Evolutionary conservation across 1,140 invertebrate species (phyloP).

Genomic region (Andricus grossulariae): DNA sequence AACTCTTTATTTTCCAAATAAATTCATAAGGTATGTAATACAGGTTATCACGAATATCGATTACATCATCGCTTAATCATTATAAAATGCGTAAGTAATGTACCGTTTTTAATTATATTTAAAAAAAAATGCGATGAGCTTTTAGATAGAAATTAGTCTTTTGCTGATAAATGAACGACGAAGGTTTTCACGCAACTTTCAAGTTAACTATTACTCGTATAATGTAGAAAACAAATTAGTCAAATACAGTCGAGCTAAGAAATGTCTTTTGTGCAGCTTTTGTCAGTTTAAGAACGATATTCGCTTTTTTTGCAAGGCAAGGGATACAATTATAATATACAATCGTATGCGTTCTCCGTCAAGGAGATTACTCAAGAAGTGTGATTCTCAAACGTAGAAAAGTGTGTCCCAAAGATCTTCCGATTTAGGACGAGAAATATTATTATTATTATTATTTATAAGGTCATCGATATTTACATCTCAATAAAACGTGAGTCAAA

Average conservation of each 20-base stretch:
- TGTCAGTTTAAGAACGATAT: not conserved
- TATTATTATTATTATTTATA: not conserved
- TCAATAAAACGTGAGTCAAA: not conserved
- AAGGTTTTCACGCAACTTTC: too few relatives aligned
- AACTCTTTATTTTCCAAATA: not conserved
- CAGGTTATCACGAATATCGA: not conserved
- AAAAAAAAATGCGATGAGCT: too few relatives aligned
- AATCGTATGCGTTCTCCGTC: not conserved
- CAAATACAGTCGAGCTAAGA: too few relatives aligned
- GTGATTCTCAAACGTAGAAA: not conserved
- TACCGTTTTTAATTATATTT: not conserved
- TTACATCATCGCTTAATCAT: not conserved
- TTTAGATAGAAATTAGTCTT: too few relatives aligned
- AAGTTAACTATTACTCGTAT: too few relatives aligned
- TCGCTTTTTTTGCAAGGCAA: too few relatives aligned
- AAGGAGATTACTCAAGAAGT: not conserved
- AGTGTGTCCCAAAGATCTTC: not conserved
- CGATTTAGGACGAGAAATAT: not conserved
- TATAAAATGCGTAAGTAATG: not conserved
- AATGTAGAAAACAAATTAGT: too few relatives aligned
- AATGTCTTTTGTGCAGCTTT: not conserved
- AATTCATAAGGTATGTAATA: not conserved
- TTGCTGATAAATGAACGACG: too few relatives aligned
- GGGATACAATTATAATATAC: not conserved
- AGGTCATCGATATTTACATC: slow-evolving; percentile 3